Evolutionary conservation across 2,888 invertebrate species (phyloP), one percentile per base, ranked within the genome.

Genomic region (Augochlorella aurata): DNA sequence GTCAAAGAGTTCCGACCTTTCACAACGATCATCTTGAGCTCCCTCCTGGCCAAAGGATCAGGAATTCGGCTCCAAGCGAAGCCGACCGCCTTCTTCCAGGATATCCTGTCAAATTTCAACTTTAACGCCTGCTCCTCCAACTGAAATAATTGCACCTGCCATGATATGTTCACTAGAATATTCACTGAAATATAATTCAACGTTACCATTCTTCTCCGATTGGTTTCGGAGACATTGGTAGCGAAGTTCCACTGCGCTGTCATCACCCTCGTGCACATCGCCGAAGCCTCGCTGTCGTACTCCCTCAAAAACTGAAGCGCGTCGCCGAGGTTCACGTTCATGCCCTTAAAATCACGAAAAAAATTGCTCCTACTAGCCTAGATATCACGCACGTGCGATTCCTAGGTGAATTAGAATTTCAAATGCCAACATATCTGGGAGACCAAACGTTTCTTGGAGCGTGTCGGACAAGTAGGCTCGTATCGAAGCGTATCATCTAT

Each of bases 241-340:
- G 96, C 96, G 90, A 96, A 97, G 77, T 95, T 95, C 97, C 97
- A 97, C 90, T 97, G 96, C 0, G 96, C 95, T 85, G 95, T 95
- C 71, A 95, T 96, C 2, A 97, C 96, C 83, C 95, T 95, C 91
- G 96, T 96, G 90, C 97, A 97, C 95, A 96, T 96, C 67, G 95
- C 95, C 0, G 96, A 95, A 0, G 96, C 97, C 92, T 97, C 97
- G 38, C 95, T 94, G 89, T 97, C 96, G 88, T 96, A 97, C 91
- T 97, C 96, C 7, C 96, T 94, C 0, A 97, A 95, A 90, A 97
- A 97, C 90, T 96, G 96, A 29, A 95, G 93, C 0, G 96, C 96
- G 89, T 97, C 97, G 1, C 95, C 95, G 16, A 96, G 93, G 89
- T 96, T 96, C 24, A 95, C 94, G 90, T 96, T 96, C 49, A 94